These are phyloP conservation scores for Arion vulgaris DNA, from an alignment of 1,140 invertebrate species.

Conservation along the genomic window DNA sequence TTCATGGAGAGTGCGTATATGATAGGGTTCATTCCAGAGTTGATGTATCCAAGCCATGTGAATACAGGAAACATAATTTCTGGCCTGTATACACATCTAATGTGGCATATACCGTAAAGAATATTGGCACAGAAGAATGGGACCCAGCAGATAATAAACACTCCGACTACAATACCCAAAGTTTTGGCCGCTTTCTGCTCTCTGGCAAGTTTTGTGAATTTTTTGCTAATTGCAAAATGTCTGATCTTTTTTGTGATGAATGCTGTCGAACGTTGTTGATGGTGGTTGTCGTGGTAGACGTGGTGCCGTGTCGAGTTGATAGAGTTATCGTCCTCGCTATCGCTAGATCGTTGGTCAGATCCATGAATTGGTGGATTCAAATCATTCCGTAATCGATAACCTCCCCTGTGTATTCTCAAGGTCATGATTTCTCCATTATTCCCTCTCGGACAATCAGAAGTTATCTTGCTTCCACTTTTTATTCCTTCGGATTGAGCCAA, in stretches of 20 bases:
- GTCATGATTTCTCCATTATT: constrained; percentile 65
- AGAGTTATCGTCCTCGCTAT: constrained; percentile 50
- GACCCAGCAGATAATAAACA: constrained; percentile 96
- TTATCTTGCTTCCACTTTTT: constrained; percentile 61
- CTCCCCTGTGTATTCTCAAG: constrained; percentile 67
- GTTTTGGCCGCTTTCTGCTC: constrained; percentile 96
- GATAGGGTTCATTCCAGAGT: constrained; percentile 74
- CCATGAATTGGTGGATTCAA: constrained; percentile 10
- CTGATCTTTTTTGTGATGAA: constrained; percentile 64
- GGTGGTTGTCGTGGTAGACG: constrained; percentile 33
- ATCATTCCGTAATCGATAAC: constrained; percentile 45
- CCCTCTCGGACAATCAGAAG: constrained; percentile 54
- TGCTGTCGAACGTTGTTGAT: constrained; percentile 47
- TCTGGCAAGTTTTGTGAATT: constrained; percentile 74
- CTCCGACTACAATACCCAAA: constrained; percentile 93
- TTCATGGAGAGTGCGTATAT: constrained; percentile 81
- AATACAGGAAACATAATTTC: constrained; percentile 66
- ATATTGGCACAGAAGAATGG: constrained; percentile 95
- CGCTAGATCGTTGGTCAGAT: constrained; percentile 30
- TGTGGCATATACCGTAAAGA: constrained; percentile 83
- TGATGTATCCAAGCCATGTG: constrained; percentile 75
- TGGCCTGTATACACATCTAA: constrained; percentile 70
- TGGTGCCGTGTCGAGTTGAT: constrained; percentile 41
- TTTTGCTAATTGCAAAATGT: constrained; percentile 68
- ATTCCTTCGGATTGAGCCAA: constrained; percentile 62